Evolutionary conservation across 2,888 invertebrate genomes (phyloP).

Genomic region (Pollenia amentaria): DNA sequence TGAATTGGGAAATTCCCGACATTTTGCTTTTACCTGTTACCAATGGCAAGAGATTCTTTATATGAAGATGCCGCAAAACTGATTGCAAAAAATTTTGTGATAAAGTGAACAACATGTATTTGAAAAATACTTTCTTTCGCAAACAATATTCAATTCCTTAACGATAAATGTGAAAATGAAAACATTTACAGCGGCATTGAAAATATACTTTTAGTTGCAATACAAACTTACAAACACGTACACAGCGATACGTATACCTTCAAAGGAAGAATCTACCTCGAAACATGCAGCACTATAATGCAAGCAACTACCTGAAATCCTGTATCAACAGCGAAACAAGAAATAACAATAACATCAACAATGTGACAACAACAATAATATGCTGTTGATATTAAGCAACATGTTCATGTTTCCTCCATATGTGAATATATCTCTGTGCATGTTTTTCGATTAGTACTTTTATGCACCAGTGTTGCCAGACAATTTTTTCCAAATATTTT

Average conservation of each 20-base stretch:
- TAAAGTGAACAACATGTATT: constrained; percentile 30
- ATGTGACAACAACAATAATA: constrained; percentile 46
- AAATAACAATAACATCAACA: constrained; percentile 34
- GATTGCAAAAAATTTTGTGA: constrained; percentile 4
- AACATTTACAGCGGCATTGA: neutral
- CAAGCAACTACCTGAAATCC: constrained; percentile 39
- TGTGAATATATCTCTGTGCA: neutral
- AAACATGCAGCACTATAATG: neutral
- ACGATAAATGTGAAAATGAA: neutral
- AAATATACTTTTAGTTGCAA: constrained; percentile 7
- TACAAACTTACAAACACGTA: neutral
- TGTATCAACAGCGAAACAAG: constrained; percentile 36
- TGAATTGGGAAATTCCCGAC: no score
- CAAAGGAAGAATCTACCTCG: neutral
- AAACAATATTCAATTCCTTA: constrained; percentile 36
- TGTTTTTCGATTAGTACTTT: neutral
- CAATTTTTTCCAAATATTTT: no score
- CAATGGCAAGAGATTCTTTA: neutral
- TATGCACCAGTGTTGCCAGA: constrained; percentile 13
- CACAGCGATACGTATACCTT: neutral
- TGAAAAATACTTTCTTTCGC: neutral
- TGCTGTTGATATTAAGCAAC: constrained; percentile 33
- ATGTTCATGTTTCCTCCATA: constrained; percentile 16
- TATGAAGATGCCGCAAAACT: neutral
- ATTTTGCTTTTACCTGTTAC: neutral